A percentile compares a stretch with the other conserved stretches of the same genome.
These are phyloP conservation scores for Psilopsiagon aurifrons DNA, from an alignment of 2,113 vertebrate genomes.

Conservation along the genomic window DNA sequence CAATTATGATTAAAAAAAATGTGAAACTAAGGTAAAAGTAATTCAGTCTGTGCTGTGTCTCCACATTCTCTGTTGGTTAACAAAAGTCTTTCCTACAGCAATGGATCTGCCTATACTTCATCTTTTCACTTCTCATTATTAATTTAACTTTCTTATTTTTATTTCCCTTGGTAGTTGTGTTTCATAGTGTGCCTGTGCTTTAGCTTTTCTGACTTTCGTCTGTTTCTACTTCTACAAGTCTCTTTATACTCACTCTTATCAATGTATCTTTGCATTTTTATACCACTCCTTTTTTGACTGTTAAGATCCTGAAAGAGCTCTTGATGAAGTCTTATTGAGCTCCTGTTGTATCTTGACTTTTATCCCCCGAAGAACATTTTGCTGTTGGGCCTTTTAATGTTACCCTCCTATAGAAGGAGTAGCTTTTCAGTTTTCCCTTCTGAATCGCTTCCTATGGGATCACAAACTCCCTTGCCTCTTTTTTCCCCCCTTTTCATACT, in stretches of 20 bases:
- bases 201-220: neutral
- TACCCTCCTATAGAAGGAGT: neutral
- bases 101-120: neutral
- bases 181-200: neutral
- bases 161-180: neutral
- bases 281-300: neutral
- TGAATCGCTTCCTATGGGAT: constrained; percentile 18
- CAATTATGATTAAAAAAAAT: neutral
- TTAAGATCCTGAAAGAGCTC: neutral
- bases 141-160: neutral
- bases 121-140: neutral
- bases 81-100: neutral
- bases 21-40: neutral
- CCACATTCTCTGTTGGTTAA: neutral
- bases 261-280: constrained; percentile 22
- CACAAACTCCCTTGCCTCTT: neutral
- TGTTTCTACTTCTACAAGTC: neutral
- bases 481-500: neutral
- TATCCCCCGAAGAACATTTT: neutral
- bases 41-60: neutral
- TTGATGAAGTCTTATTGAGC: neutral
- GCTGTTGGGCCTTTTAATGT: neutral
- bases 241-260: neutral
- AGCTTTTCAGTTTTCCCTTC: constrained; percentile 13
- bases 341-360: constrained; percentile 19